Evolutionary conservation across 2,888 invertebrate genomes (phyloP).

Genomic region (Ecliptopera silaceata): DNA sequence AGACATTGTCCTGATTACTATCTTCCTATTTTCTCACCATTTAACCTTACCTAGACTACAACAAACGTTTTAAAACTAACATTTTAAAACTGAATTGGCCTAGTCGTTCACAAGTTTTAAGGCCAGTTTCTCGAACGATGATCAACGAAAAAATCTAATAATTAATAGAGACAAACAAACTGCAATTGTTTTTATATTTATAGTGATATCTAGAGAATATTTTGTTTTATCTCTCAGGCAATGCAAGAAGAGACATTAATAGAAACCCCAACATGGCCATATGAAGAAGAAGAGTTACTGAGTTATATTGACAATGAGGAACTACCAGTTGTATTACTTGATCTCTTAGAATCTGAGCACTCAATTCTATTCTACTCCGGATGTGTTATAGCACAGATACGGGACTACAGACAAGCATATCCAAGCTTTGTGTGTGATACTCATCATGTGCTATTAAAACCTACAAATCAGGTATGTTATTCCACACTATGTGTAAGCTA

Average conservation of each 20-base stretch:
- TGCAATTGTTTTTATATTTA: no score
- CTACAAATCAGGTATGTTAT: slow-evolving; percentile 90
- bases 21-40: no score
- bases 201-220: no score
- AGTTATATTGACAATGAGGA: slow-evolving; percentile 95
- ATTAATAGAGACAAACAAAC: no score
- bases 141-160: no score
- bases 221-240: slow-evolving; percentile 3
- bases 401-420: slow-evolving; percentile 93
- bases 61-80: no score
- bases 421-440: slow-evolving; percentile 90
- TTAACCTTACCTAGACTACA: no score
- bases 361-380: slow-evolving; percentile 95
- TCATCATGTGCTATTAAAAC: slow-evolving; percentile 93
- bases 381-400: slow-evolving; percentile 94
- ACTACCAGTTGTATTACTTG: slow-evolving; percentile 93
- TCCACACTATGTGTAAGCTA: no score
- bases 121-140: no score
- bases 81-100: no score
- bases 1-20: no score
- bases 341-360: slow-evolving; percentile 91
- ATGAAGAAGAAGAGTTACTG: slow-evolving; percentile 94
- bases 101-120: no score
- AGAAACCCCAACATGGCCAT: slow-evolving; percentile 92
- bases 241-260: slow-evolving; percentile 85